These are phyloP conservation scores for Steinernema hermaphroditum DNA, from an alignment of 2,888 invertebrate species.

Conservation along the genomic window DNA sequence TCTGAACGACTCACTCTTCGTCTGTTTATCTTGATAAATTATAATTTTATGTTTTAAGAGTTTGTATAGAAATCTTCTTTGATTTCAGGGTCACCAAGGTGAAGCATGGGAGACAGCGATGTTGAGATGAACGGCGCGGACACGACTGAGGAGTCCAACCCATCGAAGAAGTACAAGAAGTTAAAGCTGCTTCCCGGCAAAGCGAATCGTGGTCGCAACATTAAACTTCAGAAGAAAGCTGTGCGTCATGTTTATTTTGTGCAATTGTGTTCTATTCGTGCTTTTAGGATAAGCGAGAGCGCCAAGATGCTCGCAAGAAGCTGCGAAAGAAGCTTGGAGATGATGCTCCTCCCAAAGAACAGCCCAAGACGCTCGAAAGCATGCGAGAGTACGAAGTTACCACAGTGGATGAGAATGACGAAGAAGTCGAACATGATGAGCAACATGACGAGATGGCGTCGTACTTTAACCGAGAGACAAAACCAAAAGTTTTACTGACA, in stretches of 20 bases:
- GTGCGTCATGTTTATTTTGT: constrained; percentile 27
- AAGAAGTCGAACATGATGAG: constrained; percentile 71
- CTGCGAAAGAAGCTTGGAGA: constrained; percentile 60
- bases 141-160: not conserved
- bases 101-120: not conserved
- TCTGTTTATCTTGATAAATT: no score
- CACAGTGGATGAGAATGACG: constrained; percentile 75
- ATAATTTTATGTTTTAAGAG: no score
- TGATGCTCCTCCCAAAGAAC: constrained; percentile 72
- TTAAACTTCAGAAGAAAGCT: constrained; percentile 41
- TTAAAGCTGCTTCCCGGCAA: constrained; percentile 33
- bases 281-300: constrained; percentile 57
- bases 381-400: constrained; percentile 90
- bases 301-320: constrained; percentile 56
- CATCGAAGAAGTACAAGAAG: constrained; percentile 25
- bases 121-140: constrained; percentile 12
- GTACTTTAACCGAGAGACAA: constrained; percentile 82
- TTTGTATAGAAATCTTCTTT: no score
- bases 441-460: constrained; percentile 84
- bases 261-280: not conserved
- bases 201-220: constrained; percentile 37
- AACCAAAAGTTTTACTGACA: constrained; percentile 93
- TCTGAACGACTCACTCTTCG: no score
- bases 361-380: constrained; percentile 90
- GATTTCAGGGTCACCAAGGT: not conserved